phyloP scores from a whole-genome alignment of 2,888 invertebrate species.

The Ligdia adustata region DNA sequence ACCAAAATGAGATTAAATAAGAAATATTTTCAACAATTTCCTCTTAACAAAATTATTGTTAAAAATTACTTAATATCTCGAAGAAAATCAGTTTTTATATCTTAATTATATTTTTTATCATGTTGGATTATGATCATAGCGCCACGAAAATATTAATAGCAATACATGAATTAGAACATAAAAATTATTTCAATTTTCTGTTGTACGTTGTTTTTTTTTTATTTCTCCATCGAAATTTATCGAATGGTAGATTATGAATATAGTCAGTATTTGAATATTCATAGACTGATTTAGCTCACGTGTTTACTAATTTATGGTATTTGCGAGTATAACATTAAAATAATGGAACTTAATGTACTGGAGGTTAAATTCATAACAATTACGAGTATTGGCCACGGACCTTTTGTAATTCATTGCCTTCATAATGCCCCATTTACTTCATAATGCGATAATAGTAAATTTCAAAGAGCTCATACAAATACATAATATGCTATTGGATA shows the following conservation, averaged over 20 bases:
- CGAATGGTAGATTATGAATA: constrained; percentile 21
- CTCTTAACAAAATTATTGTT: too few species aligned
- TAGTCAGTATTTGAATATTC: constrained; percentile 26
- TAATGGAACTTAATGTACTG: constrained; percentile 29
- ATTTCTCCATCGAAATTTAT: constrained; percentile 8
- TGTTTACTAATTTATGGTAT: constrained; percentile 3
- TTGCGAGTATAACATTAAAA: not conserved
- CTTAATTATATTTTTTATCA: not conserved
- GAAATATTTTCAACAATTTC: too few species aligned
- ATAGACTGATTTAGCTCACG: constrained; percentile 2
- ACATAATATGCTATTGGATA: constrained; percentile 36
- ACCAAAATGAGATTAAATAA: too few species aligned
- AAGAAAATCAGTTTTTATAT: too few species aligned
- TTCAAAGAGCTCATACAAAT: constrained; percentile 46
- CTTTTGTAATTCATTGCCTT: constrained; percentile 36
- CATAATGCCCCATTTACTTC: constrained; percentile 46
- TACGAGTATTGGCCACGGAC: constrained; percentile 27
- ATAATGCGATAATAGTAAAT: constrained; percentile 53
- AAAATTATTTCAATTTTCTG: too few species aligned
- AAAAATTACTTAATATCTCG: too few species aligned
- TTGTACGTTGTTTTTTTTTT: too few species aligned
- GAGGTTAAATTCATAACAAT: constrained; percentile 38
- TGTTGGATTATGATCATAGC: too few species aligned
- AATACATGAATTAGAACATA: too few species aligned
- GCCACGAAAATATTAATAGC: too few species aligned